phyloP scores from a whole-genome alignment of 2,888 invertebrate genomes.

The Parapristionchus giblindavisi region DNA sequence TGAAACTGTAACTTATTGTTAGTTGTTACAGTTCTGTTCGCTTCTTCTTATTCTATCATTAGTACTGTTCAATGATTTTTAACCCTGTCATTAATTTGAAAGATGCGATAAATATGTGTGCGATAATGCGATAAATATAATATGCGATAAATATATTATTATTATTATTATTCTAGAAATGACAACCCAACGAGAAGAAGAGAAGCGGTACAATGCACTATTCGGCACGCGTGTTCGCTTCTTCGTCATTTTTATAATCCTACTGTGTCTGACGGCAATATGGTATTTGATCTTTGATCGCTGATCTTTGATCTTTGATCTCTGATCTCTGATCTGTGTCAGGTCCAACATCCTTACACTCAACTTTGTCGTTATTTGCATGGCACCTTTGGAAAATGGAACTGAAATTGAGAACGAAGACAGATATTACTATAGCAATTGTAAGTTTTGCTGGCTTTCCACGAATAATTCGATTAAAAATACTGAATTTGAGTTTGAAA shows the following conservation, averaged over 20 bases:
- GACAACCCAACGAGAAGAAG: conserved; percentile 23
- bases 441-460: neutral
- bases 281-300: conserved; percentile 50
- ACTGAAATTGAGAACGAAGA: conserved; percentile 27
- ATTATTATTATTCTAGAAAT: neutral
- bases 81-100: too few species aligned
- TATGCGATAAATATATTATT: too few species aligned
- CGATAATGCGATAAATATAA: too few species aligned
- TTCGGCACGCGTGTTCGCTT: conserved; percentile 68
- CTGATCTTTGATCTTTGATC: neutral
- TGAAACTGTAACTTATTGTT: too few species aligned
- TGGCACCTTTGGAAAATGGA: conserved; percentile 48
- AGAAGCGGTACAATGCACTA: conserved; percentile 43
- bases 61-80: too few species aligned
- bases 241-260: conserved; percentile 63
- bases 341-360: conserved; percentile 68
- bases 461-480: neutral
- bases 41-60: neutral
- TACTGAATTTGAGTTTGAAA: neutral
- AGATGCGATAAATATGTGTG: too few species aligned
- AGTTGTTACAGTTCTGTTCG: too few species aligned
- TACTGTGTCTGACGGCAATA: conserved; percentile 65
- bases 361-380: conserved; percentile 68
- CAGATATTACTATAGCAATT: conserved; percentile 27
- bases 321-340: conserved; percentile 38